A percentile compares a stretch with the other conserved stretches of the same genome.
Conservation (phyloP, 2,113 vertebrate species). For the Pipa parva region DNA sequence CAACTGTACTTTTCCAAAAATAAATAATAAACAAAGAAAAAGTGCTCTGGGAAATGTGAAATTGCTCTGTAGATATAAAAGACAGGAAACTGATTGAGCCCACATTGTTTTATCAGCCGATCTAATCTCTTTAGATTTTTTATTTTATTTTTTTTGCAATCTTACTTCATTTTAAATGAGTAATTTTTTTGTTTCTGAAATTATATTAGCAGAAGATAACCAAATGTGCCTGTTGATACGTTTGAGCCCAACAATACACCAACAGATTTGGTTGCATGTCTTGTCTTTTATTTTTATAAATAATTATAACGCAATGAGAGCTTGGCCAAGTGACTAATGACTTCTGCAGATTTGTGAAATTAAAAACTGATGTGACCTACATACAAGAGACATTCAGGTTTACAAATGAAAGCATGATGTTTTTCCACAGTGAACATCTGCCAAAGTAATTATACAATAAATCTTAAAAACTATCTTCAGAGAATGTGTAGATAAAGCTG, state of each 20-base stretch:
- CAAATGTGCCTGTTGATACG: background rate
- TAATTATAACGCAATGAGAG: background rate
- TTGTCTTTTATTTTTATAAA: background rate
- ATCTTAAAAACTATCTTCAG: slow-evolving; percentile 60
- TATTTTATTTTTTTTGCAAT: too few relatives aligned
- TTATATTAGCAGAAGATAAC: background rate
- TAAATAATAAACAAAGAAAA: too few relatives aligned
- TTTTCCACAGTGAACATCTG: slow-evolving; percentile 54
- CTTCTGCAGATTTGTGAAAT: slow-evolving; percentile 66
- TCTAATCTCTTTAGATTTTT: too few relatives aligned
- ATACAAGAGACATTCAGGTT: slow-evolving; percentile 67
- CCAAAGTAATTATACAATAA: slow-evolving; percentile 66
- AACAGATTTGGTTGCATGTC: background rate
- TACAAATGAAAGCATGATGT: slow-evolving; percentile 71
- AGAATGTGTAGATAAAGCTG: slow-evolving; percentile 51
- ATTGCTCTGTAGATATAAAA: too few relatives aligned
- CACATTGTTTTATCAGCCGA: too few relatives aligned
- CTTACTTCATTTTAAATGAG: too few relatives aligned
- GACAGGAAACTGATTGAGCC: too few relatives aligned
- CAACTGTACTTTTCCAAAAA: too few relatives aligned
- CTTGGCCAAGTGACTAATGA: background rate
- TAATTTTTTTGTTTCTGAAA: background rate
- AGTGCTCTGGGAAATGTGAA: too few relatives aligned
- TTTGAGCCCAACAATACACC: background rate
- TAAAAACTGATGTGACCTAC: slow-evolving; percentile 73